Conservation (phyloP, 2,113 vertebrate species). For the Scytalopus superciliaris region DNA sequence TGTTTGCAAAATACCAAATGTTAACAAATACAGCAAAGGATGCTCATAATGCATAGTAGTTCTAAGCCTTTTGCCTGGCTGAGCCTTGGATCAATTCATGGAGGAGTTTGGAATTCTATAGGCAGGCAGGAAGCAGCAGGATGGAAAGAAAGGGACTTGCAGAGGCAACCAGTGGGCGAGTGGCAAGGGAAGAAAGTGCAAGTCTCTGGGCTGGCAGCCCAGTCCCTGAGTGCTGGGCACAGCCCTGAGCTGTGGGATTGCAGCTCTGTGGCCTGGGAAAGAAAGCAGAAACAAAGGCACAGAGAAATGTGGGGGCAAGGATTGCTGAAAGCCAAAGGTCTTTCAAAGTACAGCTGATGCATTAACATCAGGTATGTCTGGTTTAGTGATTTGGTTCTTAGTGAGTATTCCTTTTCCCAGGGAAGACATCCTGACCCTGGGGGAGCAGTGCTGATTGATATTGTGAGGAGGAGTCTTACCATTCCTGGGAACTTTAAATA, state of each 20-base stretch:
- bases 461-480: background rate
- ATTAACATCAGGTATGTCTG: background rate
- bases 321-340: background rate
- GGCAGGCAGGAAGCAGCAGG: background rate
- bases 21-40: background rate
- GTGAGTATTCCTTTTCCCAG: background rate
- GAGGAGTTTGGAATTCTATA: background rate
- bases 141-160: background rate
- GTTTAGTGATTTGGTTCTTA: background rate
- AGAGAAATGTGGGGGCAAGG: background rate
- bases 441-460: background rate
- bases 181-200: background rate
- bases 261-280: background rate
- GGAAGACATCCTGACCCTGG: background rate
- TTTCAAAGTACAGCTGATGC: background rate
- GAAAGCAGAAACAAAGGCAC: background rate
- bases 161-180: fast-evolving
- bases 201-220: background rate
- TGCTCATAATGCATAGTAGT: background rate
- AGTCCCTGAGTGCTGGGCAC: background rate
- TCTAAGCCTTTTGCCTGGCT: background rate
- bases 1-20: background rate
- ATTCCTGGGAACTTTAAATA: background rate
- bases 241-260: background rate
- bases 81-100: background rate